Conservation (phyloP, 1,140 invertebrate genomes). For the Acromyrmex echinatior region DNA sequence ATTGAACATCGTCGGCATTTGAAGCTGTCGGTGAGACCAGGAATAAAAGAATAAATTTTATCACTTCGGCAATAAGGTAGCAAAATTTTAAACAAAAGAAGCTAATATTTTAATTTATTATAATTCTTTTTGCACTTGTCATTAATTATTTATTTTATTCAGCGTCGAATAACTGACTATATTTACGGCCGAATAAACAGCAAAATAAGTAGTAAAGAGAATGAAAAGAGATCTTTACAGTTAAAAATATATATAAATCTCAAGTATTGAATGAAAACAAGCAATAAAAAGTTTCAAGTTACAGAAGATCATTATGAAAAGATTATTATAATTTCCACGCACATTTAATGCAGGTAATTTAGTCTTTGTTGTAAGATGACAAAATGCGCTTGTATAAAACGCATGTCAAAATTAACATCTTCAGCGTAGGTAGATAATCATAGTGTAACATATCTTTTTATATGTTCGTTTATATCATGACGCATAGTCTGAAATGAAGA, state of each 20-base stretch:
- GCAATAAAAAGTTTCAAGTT: neutral
- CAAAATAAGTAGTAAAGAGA: neutral
- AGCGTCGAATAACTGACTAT: neutral
- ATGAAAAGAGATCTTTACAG: neutral
- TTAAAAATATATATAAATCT: conserved; percentile 26
- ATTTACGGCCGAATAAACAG: neutral
- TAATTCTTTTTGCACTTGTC: neutral
- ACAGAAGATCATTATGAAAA: conserved; percentile 10
- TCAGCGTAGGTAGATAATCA: conserved; percentile 22
- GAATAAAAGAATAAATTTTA: neutral
- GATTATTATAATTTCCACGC: neutral
- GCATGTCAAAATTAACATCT: conserved; percentile 44
- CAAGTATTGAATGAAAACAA: conserved; percentile 22
- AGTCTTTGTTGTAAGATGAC: neutral
- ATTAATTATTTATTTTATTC: neutral
- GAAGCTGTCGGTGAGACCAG: neutral
- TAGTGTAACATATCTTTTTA: conserved; percentile 28
- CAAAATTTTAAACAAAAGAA: neutral
- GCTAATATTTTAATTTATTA: neutral
- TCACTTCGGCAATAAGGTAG: conserved; percentile 24
- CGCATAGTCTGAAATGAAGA: conserved; percentile 6
- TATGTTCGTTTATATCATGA: conserved; percentile 21
- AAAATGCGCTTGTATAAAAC: neutral
- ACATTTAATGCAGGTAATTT: conserved; percentile 10
- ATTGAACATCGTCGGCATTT: neutral